These are phyloP conservation scores for Whitmania pigra DNA, from an alignment of 1,140 invertebrate genomes.

Conservation along the genomic window DNA sequence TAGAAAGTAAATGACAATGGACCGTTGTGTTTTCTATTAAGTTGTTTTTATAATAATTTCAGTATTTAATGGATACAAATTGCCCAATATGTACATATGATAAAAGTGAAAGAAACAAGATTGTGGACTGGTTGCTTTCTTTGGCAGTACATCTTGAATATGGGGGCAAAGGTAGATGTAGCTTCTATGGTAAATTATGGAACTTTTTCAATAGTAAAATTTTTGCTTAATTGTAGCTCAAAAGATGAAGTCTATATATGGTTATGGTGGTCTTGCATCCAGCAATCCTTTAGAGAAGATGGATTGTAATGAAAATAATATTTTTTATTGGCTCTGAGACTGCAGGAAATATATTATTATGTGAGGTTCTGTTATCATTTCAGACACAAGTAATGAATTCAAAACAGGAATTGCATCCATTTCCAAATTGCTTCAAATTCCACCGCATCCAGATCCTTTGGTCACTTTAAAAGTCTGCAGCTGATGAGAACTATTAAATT, in stretches of 20 bases:
- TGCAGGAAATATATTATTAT: neutral
- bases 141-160: neutral
- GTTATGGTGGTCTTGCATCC: neutral
- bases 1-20: neutral
- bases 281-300: constrained; percentile 10
- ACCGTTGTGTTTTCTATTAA: neutral
- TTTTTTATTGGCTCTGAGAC: too few relatives aligned
- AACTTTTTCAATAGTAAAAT: neutral
- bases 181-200: neutral
- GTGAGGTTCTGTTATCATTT: neutral
- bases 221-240: neutral
- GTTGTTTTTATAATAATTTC: neutral
- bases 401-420: constrained; percentile 22
- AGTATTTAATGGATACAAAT: neutral
- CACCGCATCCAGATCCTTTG: constrained; percentile 23
- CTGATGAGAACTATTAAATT: neutral
- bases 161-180: neutral
- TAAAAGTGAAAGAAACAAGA: neutral
- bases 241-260: constrained; percentile 10
- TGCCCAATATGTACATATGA: neutral
- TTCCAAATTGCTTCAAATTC: constrained; percentile 20
- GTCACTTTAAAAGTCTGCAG: constrained; percentile 18
- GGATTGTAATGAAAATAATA: neutral
- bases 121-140: constrained; percentile 5
- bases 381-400: constrained; percentile 21